Percentiles rank a stretch among this genome's conserved stretches.
These are phyloP conservation scores for Siphamia tubifer DNA, from an alignment of 2,113 vertebrate species.

Conservation along the genomic window DNA sequence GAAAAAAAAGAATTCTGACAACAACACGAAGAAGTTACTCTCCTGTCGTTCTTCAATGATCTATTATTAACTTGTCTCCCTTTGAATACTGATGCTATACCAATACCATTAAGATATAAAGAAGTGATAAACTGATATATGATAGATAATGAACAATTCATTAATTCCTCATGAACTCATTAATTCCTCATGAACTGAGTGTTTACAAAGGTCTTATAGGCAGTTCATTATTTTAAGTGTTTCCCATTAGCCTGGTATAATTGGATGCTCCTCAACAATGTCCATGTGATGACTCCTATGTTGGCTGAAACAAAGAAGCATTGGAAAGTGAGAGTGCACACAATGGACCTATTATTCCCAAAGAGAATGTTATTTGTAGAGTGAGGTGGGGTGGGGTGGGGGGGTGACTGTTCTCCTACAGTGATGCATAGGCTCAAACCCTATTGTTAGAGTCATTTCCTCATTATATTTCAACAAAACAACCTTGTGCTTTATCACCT, in stretches of 20 bases:
- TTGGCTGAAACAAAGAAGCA: conserved; percentile 58
- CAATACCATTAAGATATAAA: conserved; percentile 30
- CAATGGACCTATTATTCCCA: conserved; percentile 58
- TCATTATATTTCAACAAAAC: conserved; percentile 58
- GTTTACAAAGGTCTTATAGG: conserved; percentile 51
- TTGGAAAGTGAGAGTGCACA: conserved; percentile 44
- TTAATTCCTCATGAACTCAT: conserved; percentile 57
- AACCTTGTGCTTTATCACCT: conserved; percentile 34
- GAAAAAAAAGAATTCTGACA: neutral
- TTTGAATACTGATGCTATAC: neutral
- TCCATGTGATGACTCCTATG: conserved; percentile 40
- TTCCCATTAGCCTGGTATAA: conserved; percentile 65
- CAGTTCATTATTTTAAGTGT: conserved; percentile 66
- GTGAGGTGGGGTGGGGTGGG: no score
- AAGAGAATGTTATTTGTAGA: conserved; percentile 56
- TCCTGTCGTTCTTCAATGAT: neutral
- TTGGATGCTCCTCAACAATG: conserved; percentile 57
- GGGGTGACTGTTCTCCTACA: conserved; percentile 44
- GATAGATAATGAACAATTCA: conserved; percentile 41
- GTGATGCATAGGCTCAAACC: conserved; percentile 43
- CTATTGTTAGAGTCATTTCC: conserved; percentile 58
- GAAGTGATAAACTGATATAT: conserved; percentile 40
- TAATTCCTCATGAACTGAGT: conserved; percentile 52
- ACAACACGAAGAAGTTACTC: neutral
- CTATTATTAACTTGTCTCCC: neutral